Evolutionary conservation across 2,797 vertebrate genomes (phyloP), one percentile per base, ranked within the genome.

Genomic region (Sebastes matsubarae): DNA sequence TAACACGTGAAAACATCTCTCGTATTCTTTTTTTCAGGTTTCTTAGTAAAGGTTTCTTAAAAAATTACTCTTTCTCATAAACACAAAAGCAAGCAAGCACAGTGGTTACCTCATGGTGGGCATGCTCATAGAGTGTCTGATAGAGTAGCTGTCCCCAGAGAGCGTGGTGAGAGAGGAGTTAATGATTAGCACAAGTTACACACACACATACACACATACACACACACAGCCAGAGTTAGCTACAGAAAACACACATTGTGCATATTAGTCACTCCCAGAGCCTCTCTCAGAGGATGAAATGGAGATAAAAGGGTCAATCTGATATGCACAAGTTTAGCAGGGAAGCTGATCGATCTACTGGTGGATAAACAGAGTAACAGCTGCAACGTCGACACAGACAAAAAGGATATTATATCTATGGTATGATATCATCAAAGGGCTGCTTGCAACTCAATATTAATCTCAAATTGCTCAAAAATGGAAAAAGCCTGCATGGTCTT

Each of bases 41-140:
- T 55, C 57, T 57, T 42, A 42, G 6, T 42, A 42, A 42, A 42
- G 38, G 14, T 42, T 42, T 42, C 38, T 42, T 42, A 42, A 42
- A 42, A 38, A 42, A 42, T 16, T 0, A 42, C 46, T 20, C 0
- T 8, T 20, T 50, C 46, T 12, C 42, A 69, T 6, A 36, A 16
- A 79, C 42, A 77, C 55, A 70, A 36, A 80, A 14, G 50, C 8
- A 75, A 67, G 34, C 8, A 36, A 36, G 42, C 60, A 32, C 5
- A 68, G 36, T 50, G 52, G 77, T 98, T 99, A 99, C 99, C 99
- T 99, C 98, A 99, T 99, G 22, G 97, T 92, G 83, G 99, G 98
- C 97, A 99, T 98, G 96, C 98, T 99, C 95, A 99, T 96, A 90
- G 98, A 99, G 90, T 99, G 98, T 84, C 95, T 97, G 91, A 99